Evolutionary conservation across 2,888 invertebrate genomes (phyloP), one percentile per base, ranked within the genome.

Genomic region (Diarsia rubi): DNA sequence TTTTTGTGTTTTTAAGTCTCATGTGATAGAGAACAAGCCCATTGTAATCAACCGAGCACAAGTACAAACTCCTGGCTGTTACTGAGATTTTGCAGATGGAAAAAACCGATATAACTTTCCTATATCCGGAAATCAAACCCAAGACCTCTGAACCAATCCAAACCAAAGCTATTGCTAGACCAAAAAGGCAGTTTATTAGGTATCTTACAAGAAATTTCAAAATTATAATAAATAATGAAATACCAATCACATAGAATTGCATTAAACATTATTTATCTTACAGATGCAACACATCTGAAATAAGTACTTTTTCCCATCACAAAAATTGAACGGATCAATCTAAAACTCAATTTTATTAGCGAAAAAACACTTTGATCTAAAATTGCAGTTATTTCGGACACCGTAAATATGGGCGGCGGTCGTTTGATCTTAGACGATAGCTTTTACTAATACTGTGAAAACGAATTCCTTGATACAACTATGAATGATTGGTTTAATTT

Each of bases 351-450:
- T 68, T 81, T 81, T 81, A 67, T 45, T 27, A 37, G 11, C n/a
- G 2, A 27, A 37, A 24, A 70, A 64, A 37, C 45, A 52, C 81
- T 81, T 81, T 81, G 81, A 85, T 82, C 59, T 70, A 0, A 67
- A 60, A 52, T 27, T 44, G 37, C 63, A 14, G 69, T 59, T 81
- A 81, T 81, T 81, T 75, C 3, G 60, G 42, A 42, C 12, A 49
- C 19, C 63, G n/a, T 81, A 67, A 81, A 85, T 59, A 67, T 54
- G 8, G 11, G 24, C 54, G 19, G 14, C 9, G 1, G 47, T 19
- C 65, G 8, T 82, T 85, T 85, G 86, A 83, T 87, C 88, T 85
- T 19, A 62, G 12, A 45, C 69, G 59, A 65, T 67, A 65, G 70
- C 69, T 75, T 78, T 67, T 75, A 81, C 71, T 77, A 64, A 71